Base-by-base conservation (phyloP, 2,797 vertebrate genomes). In the Enoplosus armatus region DNA sequence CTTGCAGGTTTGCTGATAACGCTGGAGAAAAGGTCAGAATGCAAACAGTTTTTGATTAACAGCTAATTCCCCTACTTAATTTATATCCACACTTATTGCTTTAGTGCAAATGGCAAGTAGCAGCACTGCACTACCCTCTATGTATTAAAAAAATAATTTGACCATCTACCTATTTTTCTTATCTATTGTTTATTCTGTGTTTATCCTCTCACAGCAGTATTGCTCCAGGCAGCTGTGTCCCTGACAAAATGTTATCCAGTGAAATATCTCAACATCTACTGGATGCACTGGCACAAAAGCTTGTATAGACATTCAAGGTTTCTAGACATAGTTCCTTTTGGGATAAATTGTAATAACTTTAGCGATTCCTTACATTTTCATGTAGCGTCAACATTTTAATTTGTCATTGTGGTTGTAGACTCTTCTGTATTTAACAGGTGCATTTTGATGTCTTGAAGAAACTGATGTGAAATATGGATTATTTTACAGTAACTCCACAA, bases 31-130 rank as follows among this genome's bases (percentile, higher is more conserved):
- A 65, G n/a, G 51, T 43, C 41, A 56, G n/a, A 75, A 37, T 66
- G 35, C 41, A 64, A 58, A 67, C 48, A 41, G 22, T 67, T 68
- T 67, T 68, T 70, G 47, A 70, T 51, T 64, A 48, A 33, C 24
- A 33, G 55, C 22, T 69, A 56, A 69, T 75, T 58, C 48, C n/a
- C 7, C 29, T 26, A 20, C 41, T 68, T 62, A 29, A 55, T 67
- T 67, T 56, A 56, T 68, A 74, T 53, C 20, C 29, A 53, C 6
- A 20, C 22, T 50, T 48, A 35, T n/a, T 62, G 12, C 26, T 72
- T 67, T 14, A 41, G 6, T 68, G 35, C 7, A 67, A 58, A 63
- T 63, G 14, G 43, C 53, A 59, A 53, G 8, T 1, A 43, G 43
- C 45, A 47, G 55, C 14, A 33, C 12, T 39, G 20, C 18, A 35